Percentiles rank a stretch among this genome's conserved stretches.
Evolutionary conservation across 2,113 vertebrate species (phyloP).

Genomic region (Pteruthius melanotis): DNA sequence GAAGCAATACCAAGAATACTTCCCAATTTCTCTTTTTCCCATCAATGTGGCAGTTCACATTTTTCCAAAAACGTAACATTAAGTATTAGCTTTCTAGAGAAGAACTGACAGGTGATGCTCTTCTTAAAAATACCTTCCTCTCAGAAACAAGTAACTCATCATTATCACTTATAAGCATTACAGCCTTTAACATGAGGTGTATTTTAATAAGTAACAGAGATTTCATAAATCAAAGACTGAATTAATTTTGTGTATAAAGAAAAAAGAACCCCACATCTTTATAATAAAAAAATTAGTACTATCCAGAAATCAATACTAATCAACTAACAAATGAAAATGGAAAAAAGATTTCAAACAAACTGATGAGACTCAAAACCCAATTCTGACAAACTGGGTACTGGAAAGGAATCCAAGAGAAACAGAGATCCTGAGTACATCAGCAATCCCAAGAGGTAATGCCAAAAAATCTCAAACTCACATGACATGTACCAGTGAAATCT

Average conservation of each 20-base stretch:
- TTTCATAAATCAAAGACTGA: neutral
- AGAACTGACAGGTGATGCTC: neutral
- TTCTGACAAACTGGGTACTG: neutral
- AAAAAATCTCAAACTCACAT: neutral
- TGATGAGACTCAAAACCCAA: neutral
- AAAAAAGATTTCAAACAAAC: neutral
- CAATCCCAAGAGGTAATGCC: neutral
- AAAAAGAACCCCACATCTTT: neutral
- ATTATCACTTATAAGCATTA: neutral
- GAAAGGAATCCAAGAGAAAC: neutral
- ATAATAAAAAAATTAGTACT: neutral
- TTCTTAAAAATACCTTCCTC: neutral
- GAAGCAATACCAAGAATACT: neutral
- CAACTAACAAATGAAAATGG: neutral
- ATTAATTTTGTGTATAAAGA: neutral
- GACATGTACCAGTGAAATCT: neutral
- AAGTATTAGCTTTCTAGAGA: neutral
- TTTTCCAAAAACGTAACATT: neutral
- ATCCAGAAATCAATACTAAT: neutral
- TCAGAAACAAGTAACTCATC: neutral
- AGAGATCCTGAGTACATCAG: neutral
- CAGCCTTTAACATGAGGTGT: neutral
- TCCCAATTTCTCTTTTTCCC: neutral
- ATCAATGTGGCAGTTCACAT: neutral
- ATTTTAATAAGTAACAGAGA: neutral